Evolutionary conservation across 2,797 vertebrate genomes (phyloP).

Genomic region (Erpetoichthys calabaricus): DNA sequence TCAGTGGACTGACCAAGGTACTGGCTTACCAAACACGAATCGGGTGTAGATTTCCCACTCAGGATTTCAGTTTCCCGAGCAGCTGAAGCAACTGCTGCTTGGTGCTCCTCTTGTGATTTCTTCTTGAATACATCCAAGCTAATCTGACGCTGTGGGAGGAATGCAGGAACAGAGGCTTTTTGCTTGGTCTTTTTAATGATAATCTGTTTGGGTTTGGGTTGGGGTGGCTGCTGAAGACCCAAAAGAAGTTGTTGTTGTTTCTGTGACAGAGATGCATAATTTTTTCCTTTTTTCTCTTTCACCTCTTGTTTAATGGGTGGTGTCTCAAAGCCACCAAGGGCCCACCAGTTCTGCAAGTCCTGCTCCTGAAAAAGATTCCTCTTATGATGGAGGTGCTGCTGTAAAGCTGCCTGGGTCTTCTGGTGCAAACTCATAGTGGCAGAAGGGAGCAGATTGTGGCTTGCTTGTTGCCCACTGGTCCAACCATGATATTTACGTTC

Average conservation of each 20-base stretch:
- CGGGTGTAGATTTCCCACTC: slow-evolving; percentile 28
- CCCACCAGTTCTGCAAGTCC: slow-evolving; percentile 70
- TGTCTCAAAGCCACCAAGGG: slow-evolving; percentile 14
- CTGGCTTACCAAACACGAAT: slow-evolving; percentile 30
- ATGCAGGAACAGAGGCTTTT: slow-evolving; percentile 74
- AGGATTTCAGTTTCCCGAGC: slow-evolving; percentile 22
- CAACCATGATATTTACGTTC: slow-evolving; percentile 36
- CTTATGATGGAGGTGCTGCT: slow-evolving; percentile 91
- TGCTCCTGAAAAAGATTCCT: slow-evolving; percentile 78
- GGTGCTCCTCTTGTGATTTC: slow-evolving; percentile 24
- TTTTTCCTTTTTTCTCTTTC: slow-evolving; percentile 78
- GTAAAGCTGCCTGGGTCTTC: slow-evolving; percentile 82
- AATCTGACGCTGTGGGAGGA: slow-evolving; percentile 75
- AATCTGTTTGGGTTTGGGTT: slow-evolving; percentile 69
- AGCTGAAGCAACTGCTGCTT: slow-evolving; percentile 7
- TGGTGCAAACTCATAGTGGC: slow-evolving; percentile 49
- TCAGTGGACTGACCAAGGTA: slow-evolving; percentile 39
- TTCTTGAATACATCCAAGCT: slow-evolving; percentile 38
- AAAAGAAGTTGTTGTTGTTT: slow-evolving; percentile 36
- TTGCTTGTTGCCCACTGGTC: slow-evolving; percentile 44
- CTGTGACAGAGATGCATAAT: slow-evolving; percentile 46
- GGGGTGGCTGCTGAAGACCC: slow-evolving; percentile 28
- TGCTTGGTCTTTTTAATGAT: slow-evolving; percentile 81
- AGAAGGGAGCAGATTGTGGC: slow-evolving; percentile 31
- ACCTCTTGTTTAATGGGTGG: slow-evolving; percentile 53